Percentiles rank a stretch among this genome's conserved stretches.
These are phyloP conservation scores for Scaptodrosophila lebanonensis DNA, from an alignment of 1,140 invertebrate genomes.

Conservation along the genomic window DNA sequence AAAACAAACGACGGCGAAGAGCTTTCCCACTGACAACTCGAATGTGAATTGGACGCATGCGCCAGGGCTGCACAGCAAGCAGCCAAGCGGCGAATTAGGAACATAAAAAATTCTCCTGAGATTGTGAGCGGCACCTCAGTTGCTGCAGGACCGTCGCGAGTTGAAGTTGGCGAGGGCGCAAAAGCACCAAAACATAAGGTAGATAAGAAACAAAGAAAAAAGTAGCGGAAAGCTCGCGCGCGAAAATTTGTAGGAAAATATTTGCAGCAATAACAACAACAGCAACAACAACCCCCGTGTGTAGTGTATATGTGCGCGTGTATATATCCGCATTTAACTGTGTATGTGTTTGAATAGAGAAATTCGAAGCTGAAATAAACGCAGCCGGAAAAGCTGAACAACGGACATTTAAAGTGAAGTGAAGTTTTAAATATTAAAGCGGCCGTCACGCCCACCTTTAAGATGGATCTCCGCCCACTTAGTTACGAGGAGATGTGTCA, in stretches of 20 bases:
- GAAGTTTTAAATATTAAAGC: conserved; percentile 6
- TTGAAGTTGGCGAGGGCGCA: conserved; percentile 37
- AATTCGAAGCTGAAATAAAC: conserved; percentile 17
- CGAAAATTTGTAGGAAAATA: conserved; percentile 31
- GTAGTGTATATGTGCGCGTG: conserved; percentile 4
- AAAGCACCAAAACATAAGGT: conserved; percentile 17
- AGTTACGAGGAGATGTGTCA: conserved; percentile 74
- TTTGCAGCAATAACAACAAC: conserved; percentile 22
- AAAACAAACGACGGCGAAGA: conserved; percentile 54
- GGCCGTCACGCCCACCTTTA: conserved; percentile 36
- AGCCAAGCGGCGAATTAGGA: conserved; percentile 52
- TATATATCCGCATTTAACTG: conserved; percentile 2
- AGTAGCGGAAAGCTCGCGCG: conserved; percentile 48
- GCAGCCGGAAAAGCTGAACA: conserved; percentile 1
- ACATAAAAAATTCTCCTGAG: conserved; percentile 34
- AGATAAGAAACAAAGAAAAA: conserved; percentile 15
- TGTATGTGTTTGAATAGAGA: conserved; percentile 36
- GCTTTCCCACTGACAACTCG: not conserved
- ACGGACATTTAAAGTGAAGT: conserved; percentile 12
- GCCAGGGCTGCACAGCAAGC: conserved; percentile 47
- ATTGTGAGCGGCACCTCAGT: conserved; percentile 31
- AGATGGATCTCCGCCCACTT: conserved; percentile 66
- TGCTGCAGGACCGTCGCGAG: conserved; percentile 64
- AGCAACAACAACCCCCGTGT: conserved; percentile 14
- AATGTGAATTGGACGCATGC: conserved; percentile 36